These are phyloP conservation scores for Homalodisca vitripennis DNA, from an alignment of 1,140 invertebrate genomes.

Conservation along the genomic window DNA sequence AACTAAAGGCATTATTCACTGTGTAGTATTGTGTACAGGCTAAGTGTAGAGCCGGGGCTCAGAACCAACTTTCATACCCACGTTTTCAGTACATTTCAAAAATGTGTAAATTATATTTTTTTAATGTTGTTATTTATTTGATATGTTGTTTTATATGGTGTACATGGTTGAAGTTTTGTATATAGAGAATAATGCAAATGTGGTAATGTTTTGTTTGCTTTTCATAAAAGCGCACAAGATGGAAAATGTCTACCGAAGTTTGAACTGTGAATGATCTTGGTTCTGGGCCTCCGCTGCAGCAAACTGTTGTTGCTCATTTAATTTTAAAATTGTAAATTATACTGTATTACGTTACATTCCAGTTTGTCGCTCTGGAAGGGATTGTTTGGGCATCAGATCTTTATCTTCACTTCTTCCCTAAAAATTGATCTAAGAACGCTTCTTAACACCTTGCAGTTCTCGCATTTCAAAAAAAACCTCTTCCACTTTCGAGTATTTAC, in stretches of 20 bases:
- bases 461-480: slow-evolving; percentile 24
- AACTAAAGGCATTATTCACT: slow-evolving; percentile 29
- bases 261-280: slow-evolving; percentile 22
- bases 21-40: slow-evolving; percentile 28
- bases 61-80: slow-evolving; percentile 18
- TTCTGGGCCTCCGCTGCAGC: slow-evolving; percentile 24
- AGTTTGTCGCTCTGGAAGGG: slow-evolving; percentile 34
- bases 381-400: slow-evolving; percentile 37
- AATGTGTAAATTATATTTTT: slow-evolving; percentile 17
- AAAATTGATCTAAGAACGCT: slow-evolving; percentile 17
- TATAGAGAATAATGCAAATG: background rate
- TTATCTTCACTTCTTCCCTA: background rate
- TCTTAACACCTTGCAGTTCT: slow-evolving; percentile 17
- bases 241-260: slow-evolving; percentile 14
- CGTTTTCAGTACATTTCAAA: slow-evolving; percentile 10
- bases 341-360: slow-evolving; percentile 30
- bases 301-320: slow-evolving; percentile 30
- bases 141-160: background rate
- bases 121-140: background rate
- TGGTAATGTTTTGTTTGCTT: slow-evolving; percentile 10
- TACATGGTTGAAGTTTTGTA: background rate
- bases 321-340: slow-evolving; percentile 27
- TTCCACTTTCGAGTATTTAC: slow-evolving; percentile 24
- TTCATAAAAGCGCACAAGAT: slow-evolving; percentile 26
- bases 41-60: slow-evolving; percentile 7